Conservation (phyloP, 1,140 invertebrate genomes). For the Cataglyphis hispanica region DNA sequence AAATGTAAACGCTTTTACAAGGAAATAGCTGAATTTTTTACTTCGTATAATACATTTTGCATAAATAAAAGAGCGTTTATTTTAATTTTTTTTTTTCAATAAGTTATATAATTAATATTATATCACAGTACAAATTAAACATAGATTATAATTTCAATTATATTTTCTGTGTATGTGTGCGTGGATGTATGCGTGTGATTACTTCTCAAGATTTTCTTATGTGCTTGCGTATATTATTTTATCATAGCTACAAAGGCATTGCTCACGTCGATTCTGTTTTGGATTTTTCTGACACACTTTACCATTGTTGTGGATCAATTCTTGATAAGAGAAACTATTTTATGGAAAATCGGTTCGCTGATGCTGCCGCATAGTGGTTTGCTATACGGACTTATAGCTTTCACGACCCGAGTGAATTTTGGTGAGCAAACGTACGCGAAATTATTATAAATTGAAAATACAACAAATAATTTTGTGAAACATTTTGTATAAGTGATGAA, state of each 20-base stretch:
- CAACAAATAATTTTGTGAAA: too few species aligned
- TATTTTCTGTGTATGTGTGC: too few species aligned
- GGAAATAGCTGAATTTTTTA: neutral
- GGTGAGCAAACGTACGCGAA: constrained; percentile 34
- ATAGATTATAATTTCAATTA: too few species aligned
- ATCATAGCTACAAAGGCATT: constrained; percentile 68
- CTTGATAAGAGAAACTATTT: constrained; percentile 6
- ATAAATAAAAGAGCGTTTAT: neutral
- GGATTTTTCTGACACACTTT: constrained; percentile 66
- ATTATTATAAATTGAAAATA: neutral
- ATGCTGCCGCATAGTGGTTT: constrained; percentile 72
- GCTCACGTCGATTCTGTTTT: constrained; percentile 61
- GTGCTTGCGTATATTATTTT: neutral
- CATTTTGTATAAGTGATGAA: neutral
- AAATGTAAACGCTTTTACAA: neutral
- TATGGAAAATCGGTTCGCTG: constrained; percentile 54
- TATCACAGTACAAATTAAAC: too few species aligned
- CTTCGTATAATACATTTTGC: neutral
- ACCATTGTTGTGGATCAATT: constrained; percentile 66
- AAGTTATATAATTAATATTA: neutral
- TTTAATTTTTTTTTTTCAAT: neutral
- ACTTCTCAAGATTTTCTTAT: neutral
- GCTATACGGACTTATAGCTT: constrained; percentile 67
- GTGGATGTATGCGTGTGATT: too few species aligned
- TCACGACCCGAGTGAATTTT: constrained; percentile 55